phyloP scores from a whole-genome alignment of 1,140 invertebrate species.

The Euura lappo region DNA sequence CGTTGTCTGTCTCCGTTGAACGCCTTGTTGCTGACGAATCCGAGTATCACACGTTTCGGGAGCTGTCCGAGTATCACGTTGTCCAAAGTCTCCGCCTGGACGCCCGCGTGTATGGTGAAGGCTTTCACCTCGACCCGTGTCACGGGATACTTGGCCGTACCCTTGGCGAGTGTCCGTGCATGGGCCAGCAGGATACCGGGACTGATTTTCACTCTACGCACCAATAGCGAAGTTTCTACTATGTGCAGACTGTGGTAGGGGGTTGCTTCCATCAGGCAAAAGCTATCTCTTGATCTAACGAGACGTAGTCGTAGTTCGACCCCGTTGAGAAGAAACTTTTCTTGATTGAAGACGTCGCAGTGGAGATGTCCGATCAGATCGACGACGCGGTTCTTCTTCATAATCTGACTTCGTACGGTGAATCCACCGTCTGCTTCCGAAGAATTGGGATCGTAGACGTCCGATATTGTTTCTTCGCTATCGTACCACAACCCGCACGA shows the following conservation, averaged over 20 bases:
- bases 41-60: slow-evolving; percentile 48
- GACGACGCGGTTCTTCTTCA: background rate
- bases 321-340: slow-evolving; percentile 24
- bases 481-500: slow-evolving; percentile 9
- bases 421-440: background rate
- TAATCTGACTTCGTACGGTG: background rate
- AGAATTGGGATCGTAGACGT: background rate
- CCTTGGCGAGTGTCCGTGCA: slow-evolving; percentile 42
- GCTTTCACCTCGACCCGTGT: slow-evolving; percentile 49
- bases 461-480: slow-evolving; percentile 9
- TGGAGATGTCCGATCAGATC: background rate
- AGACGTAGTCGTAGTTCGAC: slow-evolving; percentile 45
- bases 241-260: slow-evolving; percentile 29
- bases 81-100: slow-evolving; percentile 43
- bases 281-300: slow-evolving; percentile 39
- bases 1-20: slow-evolving; percentile 44
- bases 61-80: slow-evolving; percentile 49
- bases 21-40: slow-evolving; percentile 46
- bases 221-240: slow-evolving; percentile 41
- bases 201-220: slow-evolving; percentile 44
- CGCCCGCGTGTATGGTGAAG: slow-evolving; percentile 41
- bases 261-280: slow-evolving; percentile 39
- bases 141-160: slow-evolving; percentile 52
- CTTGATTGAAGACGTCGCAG: background rate
- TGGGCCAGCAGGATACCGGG: slow-evolving; percentile 45